These are phyloP conservation scores for Hypotaenidia okinawae DNA, from an alignment of 2,797 vertebrate genomes.

Conservation along the genomic window DNA sequence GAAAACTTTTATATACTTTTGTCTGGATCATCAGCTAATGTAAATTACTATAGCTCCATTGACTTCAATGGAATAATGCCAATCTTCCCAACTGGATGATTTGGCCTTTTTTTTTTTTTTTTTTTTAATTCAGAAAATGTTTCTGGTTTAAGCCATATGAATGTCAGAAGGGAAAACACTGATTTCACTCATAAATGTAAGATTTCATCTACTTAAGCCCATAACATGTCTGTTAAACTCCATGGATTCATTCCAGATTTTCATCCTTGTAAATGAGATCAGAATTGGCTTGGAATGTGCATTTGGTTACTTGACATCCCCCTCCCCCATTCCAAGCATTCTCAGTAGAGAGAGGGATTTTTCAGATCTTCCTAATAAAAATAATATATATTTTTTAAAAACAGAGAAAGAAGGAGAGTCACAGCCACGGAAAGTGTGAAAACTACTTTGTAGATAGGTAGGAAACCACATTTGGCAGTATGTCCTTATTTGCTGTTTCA, in stretches of 20 bases:
- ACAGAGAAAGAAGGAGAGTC: slow-evolving; percentile 24
- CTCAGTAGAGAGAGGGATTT: slow-evolving; percentile 29
- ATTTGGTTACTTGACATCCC: slow-evolving; percentile 41
- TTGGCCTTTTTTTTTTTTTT: not conserved
- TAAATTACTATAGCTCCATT: slow-evolving; percentile 27
- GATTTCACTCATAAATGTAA: slow-evolving; percentile 44
- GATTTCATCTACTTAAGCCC: slow-evolving; percentile 27
- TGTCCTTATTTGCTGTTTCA: slow-evolving; percentile 46
- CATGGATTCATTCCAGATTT: slow-evolving; percentile 57
- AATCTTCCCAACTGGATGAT: slow-evolving; percentile 8
- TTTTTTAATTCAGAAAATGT: slow-evolving; percentile 10
- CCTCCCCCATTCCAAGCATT: not conserved
- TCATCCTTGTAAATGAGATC: slow-evolving; percentile 34
- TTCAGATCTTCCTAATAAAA: slow-evolving; percentile 58
- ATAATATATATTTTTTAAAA: not conserved
- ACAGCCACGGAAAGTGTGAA: slow-evolving; percentile 42
- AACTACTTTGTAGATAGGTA: slow-evolving; percentile 51
- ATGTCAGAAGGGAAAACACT: slow-evolving; percentile 25
- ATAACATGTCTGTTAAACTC: slow-evolving; percentile 37
- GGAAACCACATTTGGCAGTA: slow-evolving; percentile 50
- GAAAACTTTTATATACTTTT: slow-evolving; percentile 72
- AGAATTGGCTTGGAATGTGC: slow-evolving; percentile 48
- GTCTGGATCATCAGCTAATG: slow-evolving; percentile 16
- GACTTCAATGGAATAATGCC: slow-evolving; percentile 19
- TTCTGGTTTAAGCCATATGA: slow-evolving; percentile 26